phyloP scores from a whole-genome alignment of 2,888 invertebrate genomes.

The Drosophila paracracens region DNA sequence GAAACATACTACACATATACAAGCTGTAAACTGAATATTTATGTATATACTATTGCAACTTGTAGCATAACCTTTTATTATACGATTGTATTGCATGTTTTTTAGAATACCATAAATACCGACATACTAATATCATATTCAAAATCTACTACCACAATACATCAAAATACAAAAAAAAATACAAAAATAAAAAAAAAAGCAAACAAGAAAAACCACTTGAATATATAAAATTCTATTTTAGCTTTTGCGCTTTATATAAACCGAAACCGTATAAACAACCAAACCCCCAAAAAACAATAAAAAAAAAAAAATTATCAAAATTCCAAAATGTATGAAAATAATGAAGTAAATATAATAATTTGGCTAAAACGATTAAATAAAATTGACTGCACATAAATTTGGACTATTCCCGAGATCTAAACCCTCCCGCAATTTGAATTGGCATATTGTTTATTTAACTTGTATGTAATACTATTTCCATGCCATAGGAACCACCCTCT shows the following conservation, averaged over 20 bases:
- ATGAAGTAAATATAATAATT: constrained; percentile 10
- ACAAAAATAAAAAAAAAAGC: constrained; percentile 24
- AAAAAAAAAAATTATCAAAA: constrained; percentile 45
- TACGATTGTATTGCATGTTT: constrained; percentile 35
- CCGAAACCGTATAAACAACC: constrained; percentile 29
- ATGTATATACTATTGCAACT: constrained; percentile 17
- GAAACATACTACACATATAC: background rate
- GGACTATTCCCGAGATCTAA: constrained; percentile 55
- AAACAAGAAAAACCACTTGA: constrained; percentile 21
- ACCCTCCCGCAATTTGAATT: constrained; percentile 29
- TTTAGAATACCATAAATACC: background rate
- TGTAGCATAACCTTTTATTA: constrained; percentile 2
- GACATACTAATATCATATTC: constrained; percentile 9
- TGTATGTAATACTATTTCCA: constrained; percentile 16
- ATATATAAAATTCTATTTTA: constrained; percentile 21
- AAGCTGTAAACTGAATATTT: background rate
- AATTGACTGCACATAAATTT: constrained; percentile 56
- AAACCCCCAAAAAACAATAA: constrained; percentile 32
- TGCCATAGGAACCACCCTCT: constrained; percentile 21
- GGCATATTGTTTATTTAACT: constrained; percentile 18
- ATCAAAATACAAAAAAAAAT: constrained; percentile 24
- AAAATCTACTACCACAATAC: constrained; percentile 23
- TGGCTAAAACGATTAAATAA: constrained; percentile 21
- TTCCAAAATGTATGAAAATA: background rate
- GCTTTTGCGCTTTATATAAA: constrained; percentile 52